Evolutionary conservation across 2,797 vertebrate genomes (phyloP), one percentile per base, ranked within the genome.

Genomic region (Eulemur mongoz): DNA sequence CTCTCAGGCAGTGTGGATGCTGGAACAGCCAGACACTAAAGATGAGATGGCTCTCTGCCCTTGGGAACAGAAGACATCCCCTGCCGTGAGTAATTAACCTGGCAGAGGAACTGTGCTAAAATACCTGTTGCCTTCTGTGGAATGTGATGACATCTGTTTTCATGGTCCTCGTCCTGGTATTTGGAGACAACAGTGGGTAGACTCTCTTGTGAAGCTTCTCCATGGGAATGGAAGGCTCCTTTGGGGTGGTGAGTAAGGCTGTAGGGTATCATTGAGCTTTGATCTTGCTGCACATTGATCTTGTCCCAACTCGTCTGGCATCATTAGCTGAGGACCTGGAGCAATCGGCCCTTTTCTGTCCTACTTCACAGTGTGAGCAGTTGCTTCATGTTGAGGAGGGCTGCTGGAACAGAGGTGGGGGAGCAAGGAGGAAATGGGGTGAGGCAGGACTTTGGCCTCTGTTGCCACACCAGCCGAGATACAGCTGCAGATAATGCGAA

Each of bases 361-460:
- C 0, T 0, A 0, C 0, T 32, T 27, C 43, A 20, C n/a, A 22
- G 83, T 40, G 73, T 88, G 10, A 30, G 35, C 43, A 65, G 40
- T 73, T 59, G 67, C 97, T n/a, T 63, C 23, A 27, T n/a, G 0
- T 12, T 11, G 45, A 86, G 80, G 59, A 30, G 32, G 63, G 76
- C 48, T 15, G 6, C 38, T 5, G 89, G 61, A 35, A 57, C 2
- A 65, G 88, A 54, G 76, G 87, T 54, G 40, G 67, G 73, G 9
- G 27, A 20, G 59, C 0, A 0, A 20, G 72, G n/a, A 48, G 69
- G 86, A 89, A 93, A 23, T 1, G 0, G 35, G 10, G 18, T 78
- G 82, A 80, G 92, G 22, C 27, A 76, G 12, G 9, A 9, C 73
- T 57, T 30, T 1, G 5, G 69, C n/a, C 40, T 7, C 17, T 4